Percentiles rank a stretch among this genome's conserved stretches.
Conservation (phyloP, 2,797 vertebrate species). For the Pangasius krempfi region DNA sequence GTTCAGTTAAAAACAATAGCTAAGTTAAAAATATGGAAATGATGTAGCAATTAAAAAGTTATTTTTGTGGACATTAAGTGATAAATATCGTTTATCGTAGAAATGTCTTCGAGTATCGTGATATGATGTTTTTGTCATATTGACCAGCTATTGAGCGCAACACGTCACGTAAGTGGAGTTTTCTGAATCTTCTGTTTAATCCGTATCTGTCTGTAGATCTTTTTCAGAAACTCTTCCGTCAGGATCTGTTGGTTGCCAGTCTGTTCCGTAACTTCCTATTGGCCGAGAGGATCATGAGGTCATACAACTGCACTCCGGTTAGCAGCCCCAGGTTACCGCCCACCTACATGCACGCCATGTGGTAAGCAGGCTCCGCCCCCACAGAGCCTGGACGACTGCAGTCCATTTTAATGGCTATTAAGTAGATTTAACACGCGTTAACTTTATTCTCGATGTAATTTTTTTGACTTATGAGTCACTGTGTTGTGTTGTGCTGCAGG, state of each 20-base stretch:
- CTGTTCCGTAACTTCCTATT: constrained; percentile 94
- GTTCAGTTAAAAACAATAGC: neutral
- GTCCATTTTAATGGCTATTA: neutral
- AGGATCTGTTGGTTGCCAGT: constrained; percentile 95
- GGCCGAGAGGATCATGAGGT: constrained; percentile 97
- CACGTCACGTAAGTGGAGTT: too few species aligned
- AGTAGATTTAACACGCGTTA: neutral
- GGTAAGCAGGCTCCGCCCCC: constrained; percentile 76
- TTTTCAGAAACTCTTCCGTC: constrained; percentile 97
- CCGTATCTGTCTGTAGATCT: constrained; percentile 78
- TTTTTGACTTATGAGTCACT: neutral
- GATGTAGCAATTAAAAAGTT: too few species aligned
- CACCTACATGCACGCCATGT: constrained; percentile 98
- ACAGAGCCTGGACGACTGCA: neutral
- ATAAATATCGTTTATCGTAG: too few species aligned
- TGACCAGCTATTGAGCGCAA: too few species aligned
- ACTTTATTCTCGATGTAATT: neutral
- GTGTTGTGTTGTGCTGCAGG: constrained; percentile 72
- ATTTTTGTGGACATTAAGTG: too few species aligned
- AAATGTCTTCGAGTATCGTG: too few species aligned
- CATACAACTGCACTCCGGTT: constrained; percentile 96
- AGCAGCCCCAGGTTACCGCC: constrained; percentile 96
- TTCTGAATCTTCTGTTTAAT: neutral
- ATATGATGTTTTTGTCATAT: too few species aligned
- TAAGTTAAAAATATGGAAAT: too few species aligned